Evolutionary conservation across 2,888 invertebrate genomes (phyloP), one percentile per base, ranked within the genome.

Genomic region (Synanthedon myopaeformis): DNA sequence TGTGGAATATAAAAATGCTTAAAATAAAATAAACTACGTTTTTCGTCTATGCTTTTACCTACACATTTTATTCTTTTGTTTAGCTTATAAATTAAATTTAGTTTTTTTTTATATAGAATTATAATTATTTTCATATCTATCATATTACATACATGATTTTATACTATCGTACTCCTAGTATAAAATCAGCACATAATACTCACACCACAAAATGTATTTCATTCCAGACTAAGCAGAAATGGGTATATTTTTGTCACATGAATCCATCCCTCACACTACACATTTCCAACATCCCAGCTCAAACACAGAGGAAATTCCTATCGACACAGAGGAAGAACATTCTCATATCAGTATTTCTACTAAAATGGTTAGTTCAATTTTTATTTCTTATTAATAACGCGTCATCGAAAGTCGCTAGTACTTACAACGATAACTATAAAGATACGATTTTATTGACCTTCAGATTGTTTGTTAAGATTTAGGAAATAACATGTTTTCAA

Each of bases 311-410:
- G 64, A 69, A 4, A 45, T 45, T 13, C 41, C 51, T 12, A 70
- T 69, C 0, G 72, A 73, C 3, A 55, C 67, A 12, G 55, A 62
- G 0, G 71, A 70, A 0, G 77, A 80, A 1, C 72, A 73, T 28
- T 14, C 45, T 45, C 80, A 72, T 58, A 85, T 86, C 61, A 84
- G 74, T 64, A 83, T 86, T 48, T 81, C 85, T 5, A 85, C 82
- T 57, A 85, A 83, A 73, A 84, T 84, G 82, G 85, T 81, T 53
- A 58, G 51, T 19, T 11, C 12, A 12, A n/a, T 49, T 10, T 8
- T 35, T 35, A 35, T 35, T 42, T 42, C 11, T 51, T n/a, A n/a
- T 45, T 13, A 14, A 45, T 5, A 11, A 45, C 45, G 28, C 28
- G 6, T 35, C 35, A 35, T 35, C 10, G 10, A 35, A 35, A 35